Base-by-base conservation (phyloP, 2,113 vertebrate species). In the Oreocharis arfaki region DNA sequence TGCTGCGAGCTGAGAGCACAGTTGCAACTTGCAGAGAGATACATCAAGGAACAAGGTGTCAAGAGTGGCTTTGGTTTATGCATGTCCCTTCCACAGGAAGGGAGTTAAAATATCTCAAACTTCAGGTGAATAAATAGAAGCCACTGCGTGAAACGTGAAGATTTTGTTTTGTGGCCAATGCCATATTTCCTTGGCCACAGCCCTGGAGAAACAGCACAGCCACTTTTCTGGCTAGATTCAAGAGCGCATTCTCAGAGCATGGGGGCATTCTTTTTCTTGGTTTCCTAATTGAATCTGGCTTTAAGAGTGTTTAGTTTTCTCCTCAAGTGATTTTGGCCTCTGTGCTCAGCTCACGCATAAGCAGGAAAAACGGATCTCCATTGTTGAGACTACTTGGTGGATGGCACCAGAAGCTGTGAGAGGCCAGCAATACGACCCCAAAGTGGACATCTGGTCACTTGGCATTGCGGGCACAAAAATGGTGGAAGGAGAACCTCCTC, bases 391-490 rank as follows among this genome's bases (percentile, higher is more conserved):
- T 7, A 98, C 99, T 30, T 99, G 99, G 83, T 99, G 99, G 99
- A 99, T 99, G 99, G 99, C 99, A 16, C 99, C 99, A 23, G 99
- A 99, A 92, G 99, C 99, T 69, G 99, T 99, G 75, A 99, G 99
- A 57, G 97, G 99, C 44, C 99, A 99, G 97, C 99, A 98, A 2
- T 99, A 99, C 5, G 99, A 99, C 55, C 99, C 99, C 7, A 99
- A 99, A 96, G 99, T 99, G 94, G 99, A 99, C 93, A 99, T 99
- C 94, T 99, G 99, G 99, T 99, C 99, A 32, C 97, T 99, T 92
- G 99, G 99, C 75, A 99, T 99, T 96, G 99, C 99, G 99, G 99
- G 99, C 63, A 99, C 99, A 94, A 99, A 99, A 97, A 99, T 99
- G 99, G 99, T 99, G 96, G 99, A 99, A 98, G 99, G 99, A 96